These are phyloP conservation scores for Linnaemya vulpina DNA, from an alignment of 2,888 invertebrate species.

Conservation along the genomic window DNA sequence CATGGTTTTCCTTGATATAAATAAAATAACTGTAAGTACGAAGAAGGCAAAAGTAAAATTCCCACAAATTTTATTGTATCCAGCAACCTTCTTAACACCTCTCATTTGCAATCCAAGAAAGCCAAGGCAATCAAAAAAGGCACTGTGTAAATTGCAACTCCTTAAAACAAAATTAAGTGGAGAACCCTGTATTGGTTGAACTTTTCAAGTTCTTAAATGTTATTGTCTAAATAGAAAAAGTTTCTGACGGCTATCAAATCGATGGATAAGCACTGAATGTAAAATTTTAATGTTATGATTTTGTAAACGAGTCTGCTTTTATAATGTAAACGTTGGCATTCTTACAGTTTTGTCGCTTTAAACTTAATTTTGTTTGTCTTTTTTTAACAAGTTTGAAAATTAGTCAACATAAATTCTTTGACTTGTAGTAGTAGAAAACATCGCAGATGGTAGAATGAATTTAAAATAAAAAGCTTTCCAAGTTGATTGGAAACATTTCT, in stretches of 20 bases:
- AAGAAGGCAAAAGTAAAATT: too few relatives aligned
- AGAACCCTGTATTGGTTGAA: neutral
- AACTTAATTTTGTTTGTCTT: constrained; percentile 2
- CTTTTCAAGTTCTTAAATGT: constrained; percentile 21
- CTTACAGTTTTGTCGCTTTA: constrained; percentile 10
- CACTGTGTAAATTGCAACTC: too few relatives aligned
- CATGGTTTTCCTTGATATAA: too few relatives aligned
- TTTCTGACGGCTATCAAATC: constrained; percentile 26
- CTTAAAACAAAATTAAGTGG: neutral
- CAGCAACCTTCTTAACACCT: too few relatives aligned
- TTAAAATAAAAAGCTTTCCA: neutral
- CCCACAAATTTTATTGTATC: too few relatives aligned
- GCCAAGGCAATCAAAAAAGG: too few relatives aligned
- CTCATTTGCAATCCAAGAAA: too few relatives aligned
- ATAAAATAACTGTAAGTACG: too few relatives aligned
- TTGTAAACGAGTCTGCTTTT: constrained; percentile 41
- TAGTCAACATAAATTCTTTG: constrained; percentile 21
- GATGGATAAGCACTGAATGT: constrained; percentile 52
- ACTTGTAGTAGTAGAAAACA: neutral
- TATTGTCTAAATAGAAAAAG: constrained; percentile 30
- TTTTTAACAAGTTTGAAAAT: constrained; percentile 26
- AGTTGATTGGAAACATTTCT: neutral
- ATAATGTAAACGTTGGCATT: neutral
- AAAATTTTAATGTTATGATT: constrained; percentile 60
- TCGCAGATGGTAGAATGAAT: neutral